Evolutionary conservation across 2,113 vertebrate genomes (phyloP).

Genomic region (Mirza zaza): DNA sequence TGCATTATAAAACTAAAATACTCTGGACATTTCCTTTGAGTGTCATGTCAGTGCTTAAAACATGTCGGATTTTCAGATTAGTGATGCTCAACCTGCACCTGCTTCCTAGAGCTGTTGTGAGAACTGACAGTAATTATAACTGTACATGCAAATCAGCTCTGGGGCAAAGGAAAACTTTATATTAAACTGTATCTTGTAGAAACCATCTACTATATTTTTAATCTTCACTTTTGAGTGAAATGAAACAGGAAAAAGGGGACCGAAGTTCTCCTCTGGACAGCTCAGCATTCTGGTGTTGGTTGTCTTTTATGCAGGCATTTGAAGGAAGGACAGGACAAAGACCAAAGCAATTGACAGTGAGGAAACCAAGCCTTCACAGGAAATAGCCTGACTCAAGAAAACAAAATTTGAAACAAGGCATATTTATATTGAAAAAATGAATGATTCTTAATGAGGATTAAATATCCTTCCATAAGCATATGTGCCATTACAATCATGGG

Average conservation of each 20-base stretch:
- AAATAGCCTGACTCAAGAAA: neutral
- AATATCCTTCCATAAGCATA: neutral
- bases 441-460: neutral
- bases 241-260: no score
- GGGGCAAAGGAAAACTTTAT: neutral
- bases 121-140: neutral
- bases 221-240: neutral
- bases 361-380: neutral
- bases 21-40: neutral
- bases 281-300: neutral
- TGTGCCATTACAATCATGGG: neutral
- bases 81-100: neutral
- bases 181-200: neutral
- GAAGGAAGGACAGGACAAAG: neutral
- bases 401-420: neutral
- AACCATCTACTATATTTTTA: neutral
- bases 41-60: neutral
- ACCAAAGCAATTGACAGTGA: neutral
- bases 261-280: rapidly evolving
- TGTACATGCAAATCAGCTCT: rapidly evolving
- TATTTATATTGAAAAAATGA: neutral
- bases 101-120: neutral
- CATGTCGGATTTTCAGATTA: neutral
- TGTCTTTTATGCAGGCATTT: rapidly evolving
- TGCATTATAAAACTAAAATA: neutral